phyloP scores from a whole-genome alignment of 1,140 invertebrate species.

The Bombus affinis region DNA sequence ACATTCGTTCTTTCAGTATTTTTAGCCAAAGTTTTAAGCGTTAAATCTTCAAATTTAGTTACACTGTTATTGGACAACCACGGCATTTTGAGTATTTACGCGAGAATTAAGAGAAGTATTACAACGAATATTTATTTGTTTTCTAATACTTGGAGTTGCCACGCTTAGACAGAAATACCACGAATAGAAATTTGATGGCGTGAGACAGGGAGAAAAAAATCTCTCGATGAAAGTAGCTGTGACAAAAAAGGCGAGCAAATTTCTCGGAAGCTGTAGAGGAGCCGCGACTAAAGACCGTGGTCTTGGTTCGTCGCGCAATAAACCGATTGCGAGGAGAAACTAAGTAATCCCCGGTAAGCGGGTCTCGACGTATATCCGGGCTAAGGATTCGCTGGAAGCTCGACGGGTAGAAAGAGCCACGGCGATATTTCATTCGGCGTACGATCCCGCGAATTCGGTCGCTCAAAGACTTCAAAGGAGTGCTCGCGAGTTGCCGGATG shows the following conservation, averaged over 20 bases:
- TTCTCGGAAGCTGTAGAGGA: neutral
- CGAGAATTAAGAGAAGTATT: no score
- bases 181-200: neutral
- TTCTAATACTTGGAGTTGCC: neutral
- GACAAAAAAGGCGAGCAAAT: neutral
- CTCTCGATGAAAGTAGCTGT: constrained; percentile 8
- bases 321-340: constrained; percentile 37
- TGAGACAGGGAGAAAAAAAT: no score
- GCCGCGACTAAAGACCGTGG: constrained; percentile 9
- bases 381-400: constrained; percentile 6
- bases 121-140: neutral
- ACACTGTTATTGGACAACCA: no score
- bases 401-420: constrained; percentile 14
- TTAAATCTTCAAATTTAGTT: neutral
- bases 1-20: no score
- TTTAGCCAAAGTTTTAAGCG: no score
- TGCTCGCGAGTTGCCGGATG: constrained; percentile 73
- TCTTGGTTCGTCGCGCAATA: constrained; percentile 25
- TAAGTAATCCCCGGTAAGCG: constrained; percentile 40
- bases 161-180: neutral
- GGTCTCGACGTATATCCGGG: constrained; percentile 1
- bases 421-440: constrained; percentile 78
- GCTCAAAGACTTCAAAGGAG: constrained; percentile 75
- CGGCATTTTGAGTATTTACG: no score
- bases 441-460: constrained; percentile 70